phyloP scores from a whole-genome alignment of 1,140 invertebrate genomes.

The Paraescarpia echinospica region DNA sequence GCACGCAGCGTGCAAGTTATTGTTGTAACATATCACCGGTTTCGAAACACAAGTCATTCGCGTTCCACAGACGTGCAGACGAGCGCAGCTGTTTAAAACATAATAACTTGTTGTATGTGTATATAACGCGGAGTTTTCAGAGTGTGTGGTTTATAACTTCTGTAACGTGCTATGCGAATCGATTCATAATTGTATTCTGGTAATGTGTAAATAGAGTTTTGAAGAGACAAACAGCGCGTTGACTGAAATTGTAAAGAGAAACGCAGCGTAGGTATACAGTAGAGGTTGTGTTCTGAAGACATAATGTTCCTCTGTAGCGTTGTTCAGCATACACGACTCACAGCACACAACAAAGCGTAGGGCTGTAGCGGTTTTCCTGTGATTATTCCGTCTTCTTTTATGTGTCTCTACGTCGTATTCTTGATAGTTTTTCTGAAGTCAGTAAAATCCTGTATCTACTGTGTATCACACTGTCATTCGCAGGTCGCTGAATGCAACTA shows the following conservation, averaged over 20 bases:
- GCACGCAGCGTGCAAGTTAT: background rate
- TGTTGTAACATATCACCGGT: background rate
- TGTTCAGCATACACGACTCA: background rate
- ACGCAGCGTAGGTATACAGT: background rate
- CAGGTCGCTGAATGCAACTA: too few relatives aligned
- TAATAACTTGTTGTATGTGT: background rate
- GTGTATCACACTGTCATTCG: too few relatives aligned
- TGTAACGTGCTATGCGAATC: background rate
- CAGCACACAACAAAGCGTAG: background rate
- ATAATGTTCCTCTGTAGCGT: background rate
- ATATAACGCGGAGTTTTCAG: background rate
- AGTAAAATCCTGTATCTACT: too few relatives aligned
- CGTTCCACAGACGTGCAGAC: background rate
- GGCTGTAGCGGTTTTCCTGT: too few relatives aligned
- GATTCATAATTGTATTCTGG: background rate
- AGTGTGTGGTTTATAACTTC: background rate
- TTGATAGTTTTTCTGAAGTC: too few relatives aligned
- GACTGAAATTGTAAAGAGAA: background rate
- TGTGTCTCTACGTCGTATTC: too few relatives aligned
- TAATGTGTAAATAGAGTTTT: background rate
- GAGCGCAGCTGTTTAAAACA: background rate
- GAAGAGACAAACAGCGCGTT: background rate
- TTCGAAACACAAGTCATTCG: conserved; percentile 1
- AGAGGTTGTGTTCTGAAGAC: background rate
- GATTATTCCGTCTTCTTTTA: too few relatives aligned